These are phyloP conservation scores for Stictocephala bisonia DNA, from an alignment of 2,888 invertebrate species.

Conservation along the genomic window DNA sequence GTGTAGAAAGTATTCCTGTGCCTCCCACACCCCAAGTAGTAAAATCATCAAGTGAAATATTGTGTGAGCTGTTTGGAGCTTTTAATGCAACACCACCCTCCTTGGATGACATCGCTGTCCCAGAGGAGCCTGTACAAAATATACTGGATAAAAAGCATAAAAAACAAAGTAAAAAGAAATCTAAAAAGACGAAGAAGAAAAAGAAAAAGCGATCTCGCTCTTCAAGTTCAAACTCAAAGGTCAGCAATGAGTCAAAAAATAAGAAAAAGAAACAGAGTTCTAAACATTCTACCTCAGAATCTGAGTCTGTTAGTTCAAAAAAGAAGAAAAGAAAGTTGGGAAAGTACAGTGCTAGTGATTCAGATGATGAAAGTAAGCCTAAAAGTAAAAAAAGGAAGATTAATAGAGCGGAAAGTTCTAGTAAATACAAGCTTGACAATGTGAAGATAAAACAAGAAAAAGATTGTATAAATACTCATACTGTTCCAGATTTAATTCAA, in stretches of 20 bases:
- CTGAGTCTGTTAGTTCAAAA: constrained; percentile 7
- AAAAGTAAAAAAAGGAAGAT: constrained; percentile 13
- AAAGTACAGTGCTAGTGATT: constrained; percentile 61
- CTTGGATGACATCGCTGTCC: neutral
- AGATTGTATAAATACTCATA: neutral
- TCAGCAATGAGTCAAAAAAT: constrained; percentile 62
- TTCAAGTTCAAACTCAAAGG: constrained; percentile 62
- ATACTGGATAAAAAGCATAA: constrained; percentile 22
- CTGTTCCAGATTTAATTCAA: constrained; percentile 66
- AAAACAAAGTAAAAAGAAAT: constrained; percentile 38
- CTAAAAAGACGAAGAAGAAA: constrained; percentile 35
- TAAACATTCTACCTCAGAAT: constrained; percentile 69
- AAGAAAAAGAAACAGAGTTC: constrained; percentile 66
- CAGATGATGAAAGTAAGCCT: constrained; percentile 57
- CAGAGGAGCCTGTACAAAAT: neutral
- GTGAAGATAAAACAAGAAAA: constrained; percentile 33
- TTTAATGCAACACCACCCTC: constrained; percentile 79
- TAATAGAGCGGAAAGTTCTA: constrained; percentile 45
- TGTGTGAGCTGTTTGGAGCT: constrained; percentile 83
- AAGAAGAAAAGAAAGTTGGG: constrained; percentile 43
- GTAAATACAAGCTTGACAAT: neutral
- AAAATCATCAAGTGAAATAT: constrained; percentile 82
- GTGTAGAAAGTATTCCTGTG: constrained; percentile 9
- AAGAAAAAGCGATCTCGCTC: constrained; percentile 61
- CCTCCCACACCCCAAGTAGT: neutral